Conservation (phyloP, 2,888 invertebrate genomes). For the Empis stercorea region DNA sequence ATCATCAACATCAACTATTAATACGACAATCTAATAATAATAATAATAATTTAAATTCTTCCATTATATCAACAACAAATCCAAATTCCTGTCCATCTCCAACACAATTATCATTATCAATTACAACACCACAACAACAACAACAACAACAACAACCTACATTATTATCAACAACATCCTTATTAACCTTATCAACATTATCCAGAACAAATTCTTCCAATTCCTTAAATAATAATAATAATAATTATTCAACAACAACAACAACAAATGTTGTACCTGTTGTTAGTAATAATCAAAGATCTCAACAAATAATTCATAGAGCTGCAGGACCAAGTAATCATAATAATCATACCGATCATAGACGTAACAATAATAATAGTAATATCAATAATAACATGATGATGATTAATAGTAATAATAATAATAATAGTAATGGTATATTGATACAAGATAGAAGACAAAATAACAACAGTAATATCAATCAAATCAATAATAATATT, state of each 20-base stretch:
- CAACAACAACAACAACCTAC: not conserved
- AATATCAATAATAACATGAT: not conserved
- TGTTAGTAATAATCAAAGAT: slow-evolving; percentile 21
- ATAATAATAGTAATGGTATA: not conserved
- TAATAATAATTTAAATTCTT: slow-evolving; percentile 10
- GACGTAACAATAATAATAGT: not conserved
- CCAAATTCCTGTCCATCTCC: not conserved
- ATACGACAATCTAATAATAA: slow-evolving; percentile 5
- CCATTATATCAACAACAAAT: not conserved
- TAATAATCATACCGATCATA: slow-evolving; percentile 13
- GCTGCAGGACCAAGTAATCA: slow-evolving; percentile 20
- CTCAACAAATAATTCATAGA: slow-evolving; percentile 21
- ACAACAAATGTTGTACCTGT: not conserved
- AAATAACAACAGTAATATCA: slow-evolving; percentile 10
- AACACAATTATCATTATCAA: not conserved
- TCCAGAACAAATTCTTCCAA: not conserved
- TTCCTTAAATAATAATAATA: not conserved
- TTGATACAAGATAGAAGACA: not conserved
- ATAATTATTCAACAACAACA: slow-evolving; percentile 1
- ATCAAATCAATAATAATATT: slow-evolving; percentile 5
- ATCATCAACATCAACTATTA: not conserved
- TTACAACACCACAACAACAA: not conserved
- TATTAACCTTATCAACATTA: not conserved
- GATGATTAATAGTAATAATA: not conserved
- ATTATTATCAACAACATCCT: not conserved